Evolutionary conservation across 2,888 invertebrate species (phyloP), one percentile per base, ranked within the genome.

Genomic region (Xestia ashworthii): DNA sequence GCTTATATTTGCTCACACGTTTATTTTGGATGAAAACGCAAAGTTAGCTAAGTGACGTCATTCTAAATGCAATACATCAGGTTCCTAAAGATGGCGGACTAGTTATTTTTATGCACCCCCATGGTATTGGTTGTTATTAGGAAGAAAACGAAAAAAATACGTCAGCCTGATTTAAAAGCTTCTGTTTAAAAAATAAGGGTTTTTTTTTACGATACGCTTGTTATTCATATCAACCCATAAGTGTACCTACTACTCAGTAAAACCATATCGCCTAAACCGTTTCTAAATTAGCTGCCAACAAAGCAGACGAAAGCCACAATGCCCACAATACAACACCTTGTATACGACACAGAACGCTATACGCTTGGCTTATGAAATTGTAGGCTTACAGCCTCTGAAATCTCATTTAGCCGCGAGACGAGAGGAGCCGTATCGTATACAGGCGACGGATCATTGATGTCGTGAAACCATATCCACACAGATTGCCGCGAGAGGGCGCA

Each of bases 381-480:
- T 80, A 74, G 74, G 88, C 81, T 87, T 84, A 85, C 48, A 74
- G 72, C 62, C n/a, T 82, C 75, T 73, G 84, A 88, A 88, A 90
- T 89, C 88, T 88, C 87, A 88, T 91, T 88, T 87, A 85, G 83
- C 74, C 62, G 41, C n/a, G 68, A 79, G 79, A 80, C 73, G 81
- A 70, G 77, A 53, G 70, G 67, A 78, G 77, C 64, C 70, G 80
- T 84, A 86, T 87, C 86, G 82, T 82, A 69, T 75, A 83, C 80
- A 80, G 85, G 84, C 83, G 67, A 81, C 84, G 89, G 90, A 88
- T 91, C 91, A 92, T 91, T 89, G 89, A 90, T 88, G 89, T 85
- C 83, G 82, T 70, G 81, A 84, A 86, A 84, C 82, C 87, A 88
- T 89, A 88, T 87, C 87, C 86, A 72, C 50, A 77, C 78, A 85